phyloP scores from a whole-genome alignment of 2,888 invertebrate genomes.

The Mimachlamys varia region DNA sequence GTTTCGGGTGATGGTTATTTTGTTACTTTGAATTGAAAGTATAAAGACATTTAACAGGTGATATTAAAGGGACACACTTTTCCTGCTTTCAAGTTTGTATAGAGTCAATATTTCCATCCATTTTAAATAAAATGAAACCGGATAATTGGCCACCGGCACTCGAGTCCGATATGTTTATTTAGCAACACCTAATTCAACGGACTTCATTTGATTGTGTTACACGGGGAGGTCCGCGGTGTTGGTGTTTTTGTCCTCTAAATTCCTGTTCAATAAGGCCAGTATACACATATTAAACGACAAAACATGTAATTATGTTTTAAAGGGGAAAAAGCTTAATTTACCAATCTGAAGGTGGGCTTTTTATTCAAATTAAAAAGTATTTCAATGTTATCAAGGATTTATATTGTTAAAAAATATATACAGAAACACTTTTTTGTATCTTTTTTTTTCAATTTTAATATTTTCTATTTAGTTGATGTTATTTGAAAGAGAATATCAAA shows the following conservation, averaged over 20 bases:
- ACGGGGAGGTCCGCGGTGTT: background rate
- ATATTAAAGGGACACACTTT: slow-evolving; percentile 23
- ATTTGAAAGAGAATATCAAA: background rate
- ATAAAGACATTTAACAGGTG: slow-evolving; percentile 28
- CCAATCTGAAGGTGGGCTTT: background rate
- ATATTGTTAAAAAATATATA: too few relatives aligned
- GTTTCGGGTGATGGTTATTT: slow-evolving; percentile 14
- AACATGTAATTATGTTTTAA: background rate
- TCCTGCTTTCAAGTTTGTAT: slow-evolving; percentile 20
- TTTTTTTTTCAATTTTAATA: background rate
- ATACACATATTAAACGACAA: background rate
- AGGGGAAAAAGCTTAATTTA: background rate
- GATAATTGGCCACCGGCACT: slow-evolving; percentile 36
- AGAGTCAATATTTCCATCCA: slow-evolving; percentile 25
- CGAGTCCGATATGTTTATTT: slow-evolving; percentile 29
- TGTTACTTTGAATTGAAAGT: slow-evolving; percentile 33
- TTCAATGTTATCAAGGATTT: background rate
- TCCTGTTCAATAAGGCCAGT: background rate
- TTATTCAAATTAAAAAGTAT: background rate
- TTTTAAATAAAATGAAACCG: slow-evolving; percentile 34
- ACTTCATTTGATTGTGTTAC: background rate
- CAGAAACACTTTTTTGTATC: too few relatives aligned
- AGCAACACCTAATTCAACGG: slow-evolving; percentile 28
- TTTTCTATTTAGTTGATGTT: background rate
- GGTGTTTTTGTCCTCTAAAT: background rate